These are phyloP conservation scores for Dastarcus helophoroides DNA, from an alignment of 2,888 invertebrate genomes.

Conservation along the genomic window DNA sequence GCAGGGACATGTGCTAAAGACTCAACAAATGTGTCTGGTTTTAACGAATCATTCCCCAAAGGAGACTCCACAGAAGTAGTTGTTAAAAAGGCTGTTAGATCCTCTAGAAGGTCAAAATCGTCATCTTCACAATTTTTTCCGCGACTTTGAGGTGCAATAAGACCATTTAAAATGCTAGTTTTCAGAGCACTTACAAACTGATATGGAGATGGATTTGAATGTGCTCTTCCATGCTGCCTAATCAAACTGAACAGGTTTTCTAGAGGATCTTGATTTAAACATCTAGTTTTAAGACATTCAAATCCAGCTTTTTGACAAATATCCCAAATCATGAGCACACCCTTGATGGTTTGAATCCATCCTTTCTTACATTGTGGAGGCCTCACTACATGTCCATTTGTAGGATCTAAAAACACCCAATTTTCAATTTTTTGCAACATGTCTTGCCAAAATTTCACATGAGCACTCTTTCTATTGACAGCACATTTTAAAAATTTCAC, in stretches of 20 bases:
- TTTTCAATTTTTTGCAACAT: not conserved
- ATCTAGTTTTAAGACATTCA: not conserved
- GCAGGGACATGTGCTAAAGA: no score
- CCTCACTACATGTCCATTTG: conserved; percentile 1
- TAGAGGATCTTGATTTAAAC: conserved; percentile 11
- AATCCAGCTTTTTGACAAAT: conserved; percentile 2
- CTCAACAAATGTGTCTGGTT: no score
- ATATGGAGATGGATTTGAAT: conserved; percentile 9
- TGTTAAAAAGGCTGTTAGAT: no score
- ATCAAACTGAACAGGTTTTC: conserved; percentile 13
- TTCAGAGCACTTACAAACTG: conserved; percentile 13
- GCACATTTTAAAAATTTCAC: no score
- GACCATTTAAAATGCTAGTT: conserved; percentile 11
- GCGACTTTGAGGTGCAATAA: conserved; percentile 5
- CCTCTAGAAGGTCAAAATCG: no score
- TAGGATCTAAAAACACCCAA: not conserved
- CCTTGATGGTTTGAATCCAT: conserved; percentile 3
- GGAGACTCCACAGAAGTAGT: no score
- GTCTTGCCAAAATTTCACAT: no score
- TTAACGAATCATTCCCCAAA: no score
- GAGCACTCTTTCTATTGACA: no score
- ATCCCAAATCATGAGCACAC: not conserved
- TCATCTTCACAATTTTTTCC: conserved; percentile 4
- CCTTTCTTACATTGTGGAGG: conserved; percentile 1
- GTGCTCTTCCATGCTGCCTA: conserved; percentile 8